Percentiles rank a stretch among this genome's conserved stretches.
Evolutionary conservation across 2,888 invertebrate species (phyloP).

Genomic region (Temnothorax ravouxi): DNA sequence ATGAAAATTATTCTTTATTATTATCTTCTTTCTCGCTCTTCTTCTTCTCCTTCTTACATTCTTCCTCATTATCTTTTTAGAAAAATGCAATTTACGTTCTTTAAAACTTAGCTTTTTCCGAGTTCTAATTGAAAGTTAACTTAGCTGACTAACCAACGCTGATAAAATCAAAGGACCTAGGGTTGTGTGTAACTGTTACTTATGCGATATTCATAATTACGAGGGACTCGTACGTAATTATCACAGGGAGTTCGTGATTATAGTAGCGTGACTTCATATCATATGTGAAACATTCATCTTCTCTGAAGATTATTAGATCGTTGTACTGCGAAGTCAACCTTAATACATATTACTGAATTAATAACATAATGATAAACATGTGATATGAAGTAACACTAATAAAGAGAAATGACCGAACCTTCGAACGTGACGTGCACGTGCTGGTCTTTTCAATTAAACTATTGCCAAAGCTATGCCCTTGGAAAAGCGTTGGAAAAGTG

Average conservation of each 20-base stretch:
- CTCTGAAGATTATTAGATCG: conserved; percentile 42
- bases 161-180: conserved; percentile 17
- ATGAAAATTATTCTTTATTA: neutral
- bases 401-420: neutral
- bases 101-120: neutral
- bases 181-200: neutral
- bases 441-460: conserved; percentile 35
- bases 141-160: neutral
- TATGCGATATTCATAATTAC: conserved; percentile 21
- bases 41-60: neutral
- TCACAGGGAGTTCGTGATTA: conserved; percentile 34
- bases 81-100: neutral
- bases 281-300: conserved; percentile 31
- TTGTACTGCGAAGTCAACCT: conserved; percentile 1
- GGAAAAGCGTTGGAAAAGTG: conserved; percentile 21
- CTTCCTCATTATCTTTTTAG: neutral
- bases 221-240: conserved; percentile 35
- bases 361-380: neutral
- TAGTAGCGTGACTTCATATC: conserved; percentile 17
- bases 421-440: neutral
- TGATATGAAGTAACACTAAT: neutral
- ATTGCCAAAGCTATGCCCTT: neutral
- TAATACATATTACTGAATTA: conserved; percentile 27
- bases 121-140: conserved; percentile 10
- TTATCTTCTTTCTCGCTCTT: neutral